A percentile compares a stretch with the other conserved stretches of the same genome.
Conservation (phyloP, 2,888 invertebrate species). For the Sussaba pulchella region DNA sequence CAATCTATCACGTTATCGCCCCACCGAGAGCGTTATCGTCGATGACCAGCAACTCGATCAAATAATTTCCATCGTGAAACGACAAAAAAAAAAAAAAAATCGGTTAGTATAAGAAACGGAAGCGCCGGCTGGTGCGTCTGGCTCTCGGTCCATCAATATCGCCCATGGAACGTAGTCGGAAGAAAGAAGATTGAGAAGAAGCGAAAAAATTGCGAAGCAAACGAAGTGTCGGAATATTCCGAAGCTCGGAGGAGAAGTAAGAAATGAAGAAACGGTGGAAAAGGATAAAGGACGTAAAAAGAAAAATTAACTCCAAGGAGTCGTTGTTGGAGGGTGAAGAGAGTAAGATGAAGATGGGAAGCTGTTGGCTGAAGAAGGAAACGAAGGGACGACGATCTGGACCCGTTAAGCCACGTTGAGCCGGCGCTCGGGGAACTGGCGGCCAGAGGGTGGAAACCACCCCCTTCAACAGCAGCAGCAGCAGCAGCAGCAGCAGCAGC, state of each 20-base stretch:
- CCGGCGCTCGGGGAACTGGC: background rate
- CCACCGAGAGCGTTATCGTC: constrained; percentile 45
- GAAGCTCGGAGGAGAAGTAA: constrained; percentile 23
- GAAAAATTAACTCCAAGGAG: constrained; percentile 58
- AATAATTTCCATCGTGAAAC: constrained; percentile 58
- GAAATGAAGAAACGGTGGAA: constrained; percentile 53
- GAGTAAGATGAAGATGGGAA: constrained; percentile 21
- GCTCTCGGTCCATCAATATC: constrained; percentile 73
- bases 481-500: constrained; percentile 9
- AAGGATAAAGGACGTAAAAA: constrained; percentile 50
- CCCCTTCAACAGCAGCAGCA: constrained; percentile 11
- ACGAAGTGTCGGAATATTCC: constrained; percentile 57
- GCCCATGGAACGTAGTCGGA: constrained; percentile 47
- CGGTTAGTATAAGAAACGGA: constrained; percentile 49
- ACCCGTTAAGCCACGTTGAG: constrained; percentile 55
- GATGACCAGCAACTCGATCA: constrained; percentile 40
- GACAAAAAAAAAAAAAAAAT: constrained; percentile 44
- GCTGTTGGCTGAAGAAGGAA: constrained; percentile 40
- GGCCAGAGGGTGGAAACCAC: constrained; percentile 55
- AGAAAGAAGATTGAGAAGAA: constrained; percentile 62
- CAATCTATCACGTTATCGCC: too few species aligned
- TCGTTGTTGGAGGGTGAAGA: constrained; percentile 57
- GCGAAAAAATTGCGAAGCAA: constrained; percentile 45
- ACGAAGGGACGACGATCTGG: constrained; percentile 55
- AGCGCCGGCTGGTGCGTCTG: constrained; percentile 38